Evolutionary conservation across 2,113 vertebrate species (phyloP).

Genomic region (Pachypanchax playfairii): DNA sequence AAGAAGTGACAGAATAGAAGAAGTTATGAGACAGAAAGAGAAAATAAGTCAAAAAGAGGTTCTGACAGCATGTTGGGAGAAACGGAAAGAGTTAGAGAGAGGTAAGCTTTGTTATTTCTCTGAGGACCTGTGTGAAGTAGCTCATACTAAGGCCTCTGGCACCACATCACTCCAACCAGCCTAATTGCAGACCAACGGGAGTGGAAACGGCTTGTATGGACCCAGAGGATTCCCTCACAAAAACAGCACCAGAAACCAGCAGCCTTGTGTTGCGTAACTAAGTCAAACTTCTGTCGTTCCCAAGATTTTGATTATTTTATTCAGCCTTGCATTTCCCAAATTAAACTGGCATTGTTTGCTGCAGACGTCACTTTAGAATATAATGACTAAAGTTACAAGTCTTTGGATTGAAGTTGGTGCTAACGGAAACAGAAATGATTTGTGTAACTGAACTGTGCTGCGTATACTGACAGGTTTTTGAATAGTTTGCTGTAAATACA

Average conservation of each 20-base stretch:
- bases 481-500: neutral
- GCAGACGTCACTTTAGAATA: conserved; percentile 15
- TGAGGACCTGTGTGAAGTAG: conserved; percentile 68
- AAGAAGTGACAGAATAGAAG: conserved; percentile 7
- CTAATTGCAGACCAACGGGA: conserved; percentile 78
- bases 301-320: conserved; percentile 36
- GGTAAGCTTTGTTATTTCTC: conserved; percentile 75
- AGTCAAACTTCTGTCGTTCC: conserved; percentile 52
- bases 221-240: conserved; percentile 68
- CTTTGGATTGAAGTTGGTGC: neutral
- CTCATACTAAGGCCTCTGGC: conserved; percentile 76
- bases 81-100: conserved; percentile 57
- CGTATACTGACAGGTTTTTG: no score
- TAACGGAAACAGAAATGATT: neutral
- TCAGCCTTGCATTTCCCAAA: conserved; percentile 23
- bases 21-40: conserved; percentile 21
- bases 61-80: conserved; percentile 32
- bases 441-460: neutral
- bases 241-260: conserved; percentile 59
- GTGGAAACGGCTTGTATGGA: conserved; percentile 58
- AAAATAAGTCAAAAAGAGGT: conserved; percentile 29
- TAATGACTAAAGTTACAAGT: conserved; percentile 7
- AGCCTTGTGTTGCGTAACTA: conserved; percentile 55
- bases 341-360: conserved; percentile 22
- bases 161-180: conserved; percentile 74